Evolutionary conservation across 2,113 vertebrate genomes (phyloP).

Genomic region (Elaphurus davidianus): DNA sequence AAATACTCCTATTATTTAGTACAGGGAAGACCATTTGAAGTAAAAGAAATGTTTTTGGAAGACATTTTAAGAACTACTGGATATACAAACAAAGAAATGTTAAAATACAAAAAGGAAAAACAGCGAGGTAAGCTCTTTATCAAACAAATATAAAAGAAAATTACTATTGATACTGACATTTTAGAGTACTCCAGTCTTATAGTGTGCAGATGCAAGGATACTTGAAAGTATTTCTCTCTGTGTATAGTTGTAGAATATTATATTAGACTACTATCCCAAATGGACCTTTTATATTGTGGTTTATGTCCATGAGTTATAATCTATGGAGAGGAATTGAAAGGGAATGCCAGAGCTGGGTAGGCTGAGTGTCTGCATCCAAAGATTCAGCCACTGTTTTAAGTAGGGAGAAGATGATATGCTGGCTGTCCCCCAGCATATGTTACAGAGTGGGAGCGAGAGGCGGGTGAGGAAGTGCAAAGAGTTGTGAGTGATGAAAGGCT

Average conservation of each 20-base stretch:
- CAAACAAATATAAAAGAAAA: not conserved
- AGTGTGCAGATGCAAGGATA: not conserved
- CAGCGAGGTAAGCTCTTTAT: conserved; percentile 84
- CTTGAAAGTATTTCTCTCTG: not conserved
- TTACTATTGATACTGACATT: not conserved
- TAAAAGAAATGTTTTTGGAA: conserved; percentile 94
- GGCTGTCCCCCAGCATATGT: too few species aligned
- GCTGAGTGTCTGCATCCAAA: not conserved
- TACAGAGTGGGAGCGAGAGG: not conserved
- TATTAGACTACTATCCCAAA: not conserved
- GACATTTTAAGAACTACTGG: conserved; percentile 91
- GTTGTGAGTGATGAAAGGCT: not conserved
- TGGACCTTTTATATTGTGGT: not conserved
- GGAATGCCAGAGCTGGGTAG: not conserved
- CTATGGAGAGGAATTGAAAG: not conserved
- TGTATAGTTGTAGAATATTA: not conserved
- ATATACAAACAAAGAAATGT: conserved; percentile 89
- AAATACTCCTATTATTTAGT: conserved; percentile 79
- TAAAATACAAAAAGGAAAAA: conserved; percentile 89
- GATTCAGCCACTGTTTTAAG: not conserved
- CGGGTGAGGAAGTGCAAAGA: not conserved
- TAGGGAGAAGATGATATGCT: not conserved
- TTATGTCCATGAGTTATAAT: not conserved
- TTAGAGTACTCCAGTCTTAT: not conserved
- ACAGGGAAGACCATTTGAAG: conserved; percentile 93